Evolutionary conservation across 2,888 invertebrate genomes (phyloP).

Genomic region (Sisyra nigra): DNA sequence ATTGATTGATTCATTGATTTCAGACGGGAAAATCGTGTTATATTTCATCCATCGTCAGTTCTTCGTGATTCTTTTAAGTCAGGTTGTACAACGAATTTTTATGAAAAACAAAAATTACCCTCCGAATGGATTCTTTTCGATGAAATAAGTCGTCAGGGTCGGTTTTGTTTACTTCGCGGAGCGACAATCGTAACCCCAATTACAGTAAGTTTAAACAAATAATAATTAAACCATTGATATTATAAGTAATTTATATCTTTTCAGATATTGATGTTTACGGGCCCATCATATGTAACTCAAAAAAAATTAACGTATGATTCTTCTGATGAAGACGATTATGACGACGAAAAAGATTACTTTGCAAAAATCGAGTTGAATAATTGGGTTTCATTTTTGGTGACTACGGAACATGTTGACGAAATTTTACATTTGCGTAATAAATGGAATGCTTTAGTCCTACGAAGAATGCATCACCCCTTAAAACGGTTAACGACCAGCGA

Average conservation of each 20-base stretch:
- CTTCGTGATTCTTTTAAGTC: constrained; percentile 26
- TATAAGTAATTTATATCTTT: not conserved
- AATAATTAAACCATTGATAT: no score
- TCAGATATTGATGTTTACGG: not conserved
- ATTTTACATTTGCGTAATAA: not conserved
- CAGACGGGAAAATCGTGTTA: constrained; percentile 42
- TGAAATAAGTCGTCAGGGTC: constrained; percentile 59
- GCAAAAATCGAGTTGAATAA: not conserved
- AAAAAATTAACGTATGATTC: not conserved
- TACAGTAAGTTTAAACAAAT: constrained; percentile 45
- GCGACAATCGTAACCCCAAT: constrained; percentile 69
- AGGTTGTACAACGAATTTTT: constrained; percentile 16
- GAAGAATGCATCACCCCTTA: constrained; percentile 1
- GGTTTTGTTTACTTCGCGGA: constrained; percentile 55
- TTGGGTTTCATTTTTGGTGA: not conserved
- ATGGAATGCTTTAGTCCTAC: constrained; percentile 2
- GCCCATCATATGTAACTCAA: not conserved
- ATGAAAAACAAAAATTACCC: constrained; percentile 28
- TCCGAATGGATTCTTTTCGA: constrained; percentile 79
- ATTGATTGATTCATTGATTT: constrained; percentile 13
- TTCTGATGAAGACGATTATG: constrained; percentile 2
- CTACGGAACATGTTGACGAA: not conserved
- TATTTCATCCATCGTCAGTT: constrained; percentile 43
- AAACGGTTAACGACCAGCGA: not conserved
- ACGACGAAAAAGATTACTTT: not conserved